Evolutionary conservation across 2,888 invertebrate species (phyloP).

Genomic region (Diarsia brunnea): DNA sequence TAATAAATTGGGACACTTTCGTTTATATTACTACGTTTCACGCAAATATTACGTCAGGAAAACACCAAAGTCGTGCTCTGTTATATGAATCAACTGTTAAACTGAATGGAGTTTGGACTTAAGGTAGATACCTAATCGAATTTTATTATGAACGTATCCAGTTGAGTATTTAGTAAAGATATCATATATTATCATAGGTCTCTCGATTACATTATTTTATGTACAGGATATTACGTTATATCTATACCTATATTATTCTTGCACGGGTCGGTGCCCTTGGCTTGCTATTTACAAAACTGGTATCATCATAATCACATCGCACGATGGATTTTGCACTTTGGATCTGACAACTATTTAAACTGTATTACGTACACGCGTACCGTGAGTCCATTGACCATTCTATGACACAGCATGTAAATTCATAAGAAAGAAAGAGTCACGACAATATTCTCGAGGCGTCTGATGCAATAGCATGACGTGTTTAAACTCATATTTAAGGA

Average conservation of each 20-base stretch:
- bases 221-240: background rate
- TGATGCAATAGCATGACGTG: slow-evolving; percentile 41
- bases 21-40: slow-evolving; percentile 31
- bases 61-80: slow-evolving; percentile 63
- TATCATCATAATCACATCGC: slow-evolving; percentile 2
- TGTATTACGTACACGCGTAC: background rate
- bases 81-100: slow-evolving; percentile 34
- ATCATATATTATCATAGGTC: slow-evolving; percentile 39
- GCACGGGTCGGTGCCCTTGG: slow-evolving; percentile 10
- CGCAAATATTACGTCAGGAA: slow-evolving; percentile 53
- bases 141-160: slow-evolving; percentile 25
- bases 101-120: slow-evolving; percentile 54
- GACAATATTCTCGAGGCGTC: background rate
- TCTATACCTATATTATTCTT: background rate
- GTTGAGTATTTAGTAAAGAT: slow-evolving; percentile 29
- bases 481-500: background rate
- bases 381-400: background rate
- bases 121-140: slow-evolving; percentile 30
- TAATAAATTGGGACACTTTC: slow-evolving; percentile 4
- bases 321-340: slow-evolving; percentile 42
- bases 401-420: slow-evolving; percentile 14
- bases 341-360: background rate
- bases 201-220: slow-evolving; percentile 18
- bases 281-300: slow-evolving; percentile 7
- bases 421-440: background rate